phyloP scores from a whole-genome alignment of 2,113 vertebrate species.

The Cepphus grylle region DNA sequence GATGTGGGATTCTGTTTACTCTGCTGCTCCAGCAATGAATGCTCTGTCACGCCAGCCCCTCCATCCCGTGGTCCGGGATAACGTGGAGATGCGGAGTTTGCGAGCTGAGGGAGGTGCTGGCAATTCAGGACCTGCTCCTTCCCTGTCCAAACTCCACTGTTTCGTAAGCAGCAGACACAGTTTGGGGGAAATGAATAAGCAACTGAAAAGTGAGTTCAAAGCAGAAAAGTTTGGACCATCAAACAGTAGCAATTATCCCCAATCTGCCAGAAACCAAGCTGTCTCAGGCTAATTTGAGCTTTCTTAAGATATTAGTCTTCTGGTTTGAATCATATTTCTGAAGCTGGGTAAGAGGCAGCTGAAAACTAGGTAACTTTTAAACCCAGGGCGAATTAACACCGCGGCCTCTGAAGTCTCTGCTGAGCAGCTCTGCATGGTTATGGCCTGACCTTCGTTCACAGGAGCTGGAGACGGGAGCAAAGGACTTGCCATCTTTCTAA shows the following conservation, averaged over 20 bases:
- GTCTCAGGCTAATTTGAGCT: constrained; percentile 7
- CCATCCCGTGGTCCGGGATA: rapidly evolving
- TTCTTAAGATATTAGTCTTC: background rate
- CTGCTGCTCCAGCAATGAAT: background rate
- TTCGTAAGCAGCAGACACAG: background rate
- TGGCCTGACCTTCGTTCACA: background rate
- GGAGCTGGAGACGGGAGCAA: rapidly evolving
- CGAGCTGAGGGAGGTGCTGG: background rate
- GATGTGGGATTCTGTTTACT: constrained; percentile 9
- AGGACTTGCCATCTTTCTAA: background rate
- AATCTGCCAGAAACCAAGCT: background rate
- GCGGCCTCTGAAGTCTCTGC: background rate
- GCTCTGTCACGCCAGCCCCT: background rate
- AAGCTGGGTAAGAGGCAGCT: background rate
- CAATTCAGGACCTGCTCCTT: background rate
- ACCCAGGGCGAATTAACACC: background rate
- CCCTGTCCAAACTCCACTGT: background rate
- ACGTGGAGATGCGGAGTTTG: background rate
- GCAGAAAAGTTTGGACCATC: background rate
- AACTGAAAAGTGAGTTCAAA: background rate
- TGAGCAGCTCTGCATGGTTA: background rate
- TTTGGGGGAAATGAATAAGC: background rate
- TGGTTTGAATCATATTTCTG: constrained; percentile 9
- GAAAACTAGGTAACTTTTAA: background rate
- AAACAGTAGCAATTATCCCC: constrained; percentile 16